Conservation (phyloP, 2,888 invertebrate species). For the Seira sanloemensis region DNA sequence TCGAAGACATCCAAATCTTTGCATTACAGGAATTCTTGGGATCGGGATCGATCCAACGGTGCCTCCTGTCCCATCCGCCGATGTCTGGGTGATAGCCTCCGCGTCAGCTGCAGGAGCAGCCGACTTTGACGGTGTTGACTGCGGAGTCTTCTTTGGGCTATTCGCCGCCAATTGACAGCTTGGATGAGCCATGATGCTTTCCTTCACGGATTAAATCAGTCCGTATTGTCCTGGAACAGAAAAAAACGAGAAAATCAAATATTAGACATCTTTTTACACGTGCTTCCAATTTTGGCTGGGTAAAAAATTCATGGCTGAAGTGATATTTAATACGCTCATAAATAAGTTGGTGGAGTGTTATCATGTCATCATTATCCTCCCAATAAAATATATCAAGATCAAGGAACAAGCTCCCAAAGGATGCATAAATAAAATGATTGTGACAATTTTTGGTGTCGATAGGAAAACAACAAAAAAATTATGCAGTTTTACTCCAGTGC, state of each 20-base stretch:
- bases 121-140: slow-evolving; percentile 70
- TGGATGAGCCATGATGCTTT: slow-evolving; percentile 68
- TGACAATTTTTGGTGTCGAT: neutral
- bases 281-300: neutral
- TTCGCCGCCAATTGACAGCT: slow-evolving; percentile 70
- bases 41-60: slow-evolving; percentile 60
- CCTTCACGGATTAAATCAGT: neutral
- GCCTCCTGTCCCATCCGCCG: slow-evolving; percentile 51
- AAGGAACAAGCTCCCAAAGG: slow-evolving; percentile 7
- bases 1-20: slow-evolving; percentile 72
- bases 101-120: slow-evolving; percentile 43
- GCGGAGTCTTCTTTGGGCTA: slow-evolving; percentile 72
- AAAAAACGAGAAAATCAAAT: neutral
- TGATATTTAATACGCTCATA: neutral
- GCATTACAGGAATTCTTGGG: slow-evolving; percentile 66
- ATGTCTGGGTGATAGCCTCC: slow-evolving; percentile 38
- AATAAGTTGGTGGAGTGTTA: neutral
- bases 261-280: neutral
- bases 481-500: no score
- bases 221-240: neutral
- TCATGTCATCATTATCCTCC: neutral
- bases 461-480: no score
- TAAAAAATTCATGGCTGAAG: neutral
- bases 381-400: neutral
- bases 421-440: slow-evolving; percentile 26